Evolutionary conservation across 2,113 vertebrate species (phyloP), one percentile per base, ranked within the genome.

Genomic region (Miniopterus natalensis): DNA sequence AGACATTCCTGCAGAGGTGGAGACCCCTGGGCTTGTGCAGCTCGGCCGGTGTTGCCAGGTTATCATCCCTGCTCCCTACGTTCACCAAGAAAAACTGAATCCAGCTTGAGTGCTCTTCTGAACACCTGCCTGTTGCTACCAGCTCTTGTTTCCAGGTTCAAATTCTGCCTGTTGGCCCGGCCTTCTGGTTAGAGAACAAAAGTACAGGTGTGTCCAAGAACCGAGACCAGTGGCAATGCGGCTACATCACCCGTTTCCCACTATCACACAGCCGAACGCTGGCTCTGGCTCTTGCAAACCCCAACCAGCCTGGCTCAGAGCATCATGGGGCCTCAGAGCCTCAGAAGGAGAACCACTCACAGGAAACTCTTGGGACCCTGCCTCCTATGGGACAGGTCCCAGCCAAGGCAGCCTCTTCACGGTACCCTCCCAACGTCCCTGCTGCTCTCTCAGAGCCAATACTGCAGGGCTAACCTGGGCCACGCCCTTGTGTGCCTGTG

Each of bases 201-300:
- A 89, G 45, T 0, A 45, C 47, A 25, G 6, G 10, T 1, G 5
- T 63, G 14, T 57, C 36, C 4, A 1, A 6, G 23, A 59, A 21
- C 6, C 0, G 10, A 66, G 23, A 59, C 6, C 13, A 3, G 5
- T 1, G 0, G 25, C 6, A 23, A 4, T 40, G 17, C 0, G 8
- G 53, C 3, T 6, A 49, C 10, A 25, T 25, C 12, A 21, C 29
- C 70, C 53, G 63, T 6, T 11, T 27, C 55, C 63, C 57, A 27
- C 51, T 1, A 2, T 20, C 40, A 79, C 14, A 17, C 42, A 18
- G 17, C 51, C 25, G 49, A 84, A 63, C 18, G 42, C 15, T n/a
- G 10, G 47, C 4, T 27, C 17, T 36, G 31, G 40, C 4, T 27
- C 17, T 36, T 25, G 40, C 14, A 21, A 47, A 80, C 6, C 2